Conservation (phyloP, 1,140 invertebrate species). For the Musca vetustissima region DNA sequence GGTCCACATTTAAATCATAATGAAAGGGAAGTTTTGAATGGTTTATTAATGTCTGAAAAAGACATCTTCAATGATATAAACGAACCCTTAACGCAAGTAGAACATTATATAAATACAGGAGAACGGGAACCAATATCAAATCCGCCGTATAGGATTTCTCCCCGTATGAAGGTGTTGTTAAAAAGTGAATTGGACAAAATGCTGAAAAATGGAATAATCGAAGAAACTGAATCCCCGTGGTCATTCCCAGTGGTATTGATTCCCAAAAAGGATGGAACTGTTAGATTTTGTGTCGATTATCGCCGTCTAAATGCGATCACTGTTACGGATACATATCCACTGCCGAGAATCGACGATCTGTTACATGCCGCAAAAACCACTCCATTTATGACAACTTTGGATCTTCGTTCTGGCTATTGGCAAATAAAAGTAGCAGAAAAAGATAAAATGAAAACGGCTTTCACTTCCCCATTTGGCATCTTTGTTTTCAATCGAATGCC, state of each 20-base stretch:
- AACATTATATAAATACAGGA: no score
- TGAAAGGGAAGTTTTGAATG: not conserved
- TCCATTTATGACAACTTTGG: slow-evolving; percentile 50
- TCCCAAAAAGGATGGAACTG: slow-evolving; percentile 25
- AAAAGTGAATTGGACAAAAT: not conserved
- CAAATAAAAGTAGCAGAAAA: no score
- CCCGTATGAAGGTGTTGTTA: not conserved
- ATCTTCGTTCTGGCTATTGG: slow-evolving; percentile 49
- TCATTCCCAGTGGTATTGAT: slow-evolving; percentile 49
- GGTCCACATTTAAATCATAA: not conserved
- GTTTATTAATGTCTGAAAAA: no score
- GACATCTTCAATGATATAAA: no score
- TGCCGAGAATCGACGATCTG: slow-evolving; percentile 56
- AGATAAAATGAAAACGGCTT: no score
- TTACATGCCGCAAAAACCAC: slow-evolving; percentile 45
- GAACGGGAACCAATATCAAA: not conserved
- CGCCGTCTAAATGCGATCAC: slow-evolving; percentile 46
- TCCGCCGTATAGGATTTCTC: not conserved
- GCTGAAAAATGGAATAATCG: not conserved
- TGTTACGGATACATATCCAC: slow-evolving; percentile 49
- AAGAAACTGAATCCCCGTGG: slow-evolving; percentile 43
- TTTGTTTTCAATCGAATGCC: not conserved
- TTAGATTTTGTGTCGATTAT: slow-evolving; percentile 39
- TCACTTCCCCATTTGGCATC: no score
- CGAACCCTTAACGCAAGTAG: no score